Evolutionary conservation across 2,113 vertebrate species (phyloP).

Genomic region (Myotis yumanensis): DNA sequence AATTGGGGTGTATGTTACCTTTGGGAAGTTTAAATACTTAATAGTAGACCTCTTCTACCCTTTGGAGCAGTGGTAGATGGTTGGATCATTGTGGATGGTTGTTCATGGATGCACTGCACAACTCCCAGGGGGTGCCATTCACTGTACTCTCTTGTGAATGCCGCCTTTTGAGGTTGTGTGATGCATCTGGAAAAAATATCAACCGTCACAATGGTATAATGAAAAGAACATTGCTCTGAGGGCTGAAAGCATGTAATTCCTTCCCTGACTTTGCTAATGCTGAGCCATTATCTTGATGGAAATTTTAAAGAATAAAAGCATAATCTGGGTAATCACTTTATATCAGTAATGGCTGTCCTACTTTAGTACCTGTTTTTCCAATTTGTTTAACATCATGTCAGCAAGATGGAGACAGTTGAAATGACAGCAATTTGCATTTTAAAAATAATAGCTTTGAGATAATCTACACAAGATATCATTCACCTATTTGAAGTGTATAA

Average conservation of each 20-base stretch:
- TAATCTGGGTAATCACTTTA: neutral
- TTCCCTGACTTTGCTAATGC: neutral
- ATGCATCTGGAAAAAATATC: neutral
- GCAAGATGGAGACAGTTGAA: neutral
- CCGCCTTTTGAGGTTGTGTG: neutral
- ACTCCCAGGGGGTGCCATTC: neutral
- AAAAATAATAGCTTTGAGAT: neutral
- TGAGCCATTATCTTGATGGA: neutral
- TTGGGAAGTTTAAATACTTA: neutral
- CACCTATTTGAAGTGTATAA: neutral
- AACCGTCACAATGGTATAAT: neutral
- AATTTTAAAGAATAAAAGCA: neutral
- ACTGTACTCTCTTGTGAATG: neutral
- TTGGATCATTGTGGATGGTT: accelerated
- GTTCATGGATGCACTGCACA: neutral
- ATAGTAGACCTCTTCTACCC: neutral
- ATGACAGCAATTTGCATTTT: neutral
- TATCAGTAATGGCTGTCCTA: neutral
- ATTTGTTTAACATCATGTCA: neutral
- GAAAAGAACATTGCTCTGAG: neutral
- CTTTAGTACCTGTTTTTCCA: neutral
- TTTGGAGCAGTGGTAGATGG: neutral
- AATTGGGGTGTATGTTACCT: neutral
- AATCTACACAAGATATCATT: neutral
- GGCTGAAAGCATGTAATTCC: neutral